Evolutionary conservation across 2,888 invertebrate species (phyloP), one percentile per base, ranked within the genome.

Genomic region (Drosophila prostipennis): DNA sequence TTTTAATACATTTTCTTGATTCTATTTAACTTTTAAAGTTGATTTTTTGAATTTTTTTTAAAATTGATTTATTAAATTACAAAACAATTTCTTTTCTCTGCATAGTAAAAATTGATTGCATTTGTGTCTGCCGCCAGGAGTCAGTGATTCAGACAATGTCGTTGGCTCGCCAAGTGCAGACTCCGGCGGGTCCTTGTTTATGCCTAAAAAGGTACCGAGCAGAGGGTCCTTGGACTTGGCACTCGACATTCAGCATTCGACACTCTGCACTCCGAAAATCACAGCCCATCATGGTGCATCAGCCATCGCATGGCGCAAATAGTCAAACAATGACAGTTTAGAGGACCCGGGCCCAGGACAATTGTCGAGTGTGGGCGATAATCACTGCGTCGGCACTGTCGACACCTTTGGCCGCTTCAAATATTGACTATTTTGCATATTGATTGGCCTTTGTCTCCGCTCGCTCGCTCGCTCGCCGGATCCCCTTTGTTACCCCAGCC

Each of bases 381-480:
- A 78, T 78, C 81, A 70, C 56, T 67, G 78, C 65, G 13, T 13
- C 65, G 52, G 19, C 37, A 49, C 11, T 43, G 53, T 14, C 32
- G 53, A 46, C 64, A 65, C 75, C 74, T 69, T 75, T 55, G 49
- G 68, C 49, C 64, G 74, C 57, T 52, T 54, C 72, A 81, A 87
- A 82, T 84, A 87, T 87, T 87, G 72, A 72, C 72, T 73, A 53
- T 60, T 74, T 73, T 73, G 73, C 73, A 73, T 87, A 85, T 85
- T 87, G 82, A 83, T 87, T 85, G 86, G 54, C 65, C 71, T 64
- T 64, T 52, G 54, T 61, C 43, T 48, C 36, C 34, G 52, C 7
- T 29, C 26, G 26, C 26, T 26, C 26, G 26, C 26, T 26, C 1
- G 23, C n/a, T 13, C 11, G 16, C 49, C 10, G 49, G 43, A 14